Conservation (phyloP, 2,888 invertebrate genomes). For the Agonopterix arenella region DNA sequence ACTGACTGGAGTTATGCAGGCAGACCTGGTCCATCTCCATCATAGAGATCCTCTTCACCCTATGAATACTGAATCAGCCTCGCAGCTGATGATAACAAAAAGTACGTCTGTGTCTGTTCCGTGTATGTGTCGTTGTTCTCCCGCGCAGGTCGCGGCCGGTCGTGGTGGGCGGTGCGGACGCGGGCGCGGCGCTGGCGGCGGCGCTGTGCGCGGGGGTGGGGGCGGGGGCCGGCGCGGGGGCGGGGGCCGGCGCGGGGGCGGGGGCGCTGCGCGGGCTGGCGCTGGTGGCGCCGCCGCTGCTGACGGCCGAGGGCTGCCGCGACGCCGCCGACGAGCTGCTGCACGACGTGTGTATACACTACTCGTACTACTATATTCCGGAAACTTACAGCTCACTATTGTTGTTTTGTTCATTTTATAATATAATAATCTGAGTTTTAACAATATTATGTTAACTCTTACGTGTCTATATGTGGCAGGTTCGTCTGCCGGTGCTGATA, state of each 20-base stretch:
- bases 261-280: constrained; percentile 70
- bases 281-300: constrained; percentile 82
- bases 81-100: no score
- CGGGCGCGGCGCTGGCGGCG: constrained; percentile 15
- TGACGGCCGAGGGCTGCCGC: constrained; percentile 79
- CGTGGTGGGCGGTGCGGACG: constrained; percentile 4
- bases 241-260: constrained; percentile 16
- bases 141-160: not conserved
- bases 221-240: constrained; percentile 23
- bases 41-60: no score
- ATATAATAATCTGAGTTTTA: no score
- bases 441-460: no score
- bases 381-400: no score
- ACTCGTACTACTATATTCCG: no score
- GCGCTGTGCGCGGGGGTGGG: constrained; percentile 31
- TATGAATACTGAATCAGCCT: no score
- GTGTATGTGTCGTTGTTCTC: no score
- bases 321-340: constrained; percentile 77
- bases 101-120: no score
- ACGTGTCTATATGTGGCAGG: constrained; percentile 7
- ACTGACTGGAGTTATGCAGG: no score
- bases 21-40: no score
- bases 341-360: constrained; percentile 31
- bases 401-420: no score
- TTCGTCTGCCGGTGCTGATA: constrained; percentile 30